Conservation (phyloP, 2,888 invertebrate genomes). For the Macrophya annulata region DNA sequence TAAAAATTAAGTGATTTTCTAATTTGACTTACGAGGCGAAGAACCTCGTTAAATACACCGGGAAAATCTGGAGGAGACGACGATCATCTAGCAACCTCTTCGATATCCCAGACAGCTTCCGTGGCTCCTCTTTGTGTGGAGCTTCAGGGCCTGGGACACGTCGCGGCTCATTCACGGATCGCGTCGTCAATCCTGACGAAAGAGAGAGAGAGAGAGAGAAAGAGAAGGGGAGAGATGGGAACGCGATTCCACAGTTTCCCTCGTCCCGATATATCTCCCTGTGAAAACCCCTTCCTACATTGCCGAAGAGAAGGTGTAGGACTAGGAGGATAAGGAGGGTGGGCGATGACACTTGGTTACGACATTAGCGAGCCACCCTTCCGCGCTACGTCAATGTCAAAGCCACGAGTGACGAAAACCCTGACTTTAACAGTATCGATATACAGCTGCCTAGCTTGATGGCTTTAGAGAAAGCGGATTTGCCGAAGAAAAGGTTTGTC, state of each 20-base stretch:
- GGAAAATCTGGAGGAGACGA: slow-evolving; percentile 38
- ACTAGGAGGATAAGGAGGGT: slow-evolving; percentile 63
- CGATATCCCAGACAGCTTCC: slow-evolving; percentile 51
- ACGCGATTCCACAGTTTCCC: slow-evolving; percentile 28
- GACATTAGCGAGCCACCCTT: slow-evolving; percentile 73
- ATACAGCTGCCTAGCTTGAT: background rate
- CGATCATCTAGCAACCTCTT: slow-evolving; percentile 48
- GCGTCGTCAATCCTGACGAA: slow-evolving; percentile 55
- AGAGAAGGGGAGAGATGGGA: slow-evolving; percentile 62
- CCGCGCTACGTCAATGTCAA: slow-evolving; percentile 74
- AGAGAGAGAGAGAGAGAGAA: slow-evolving; percentile 59
- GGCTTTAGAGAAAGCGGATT: background rate
- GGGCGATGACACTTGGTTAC: slow-evolving; percentile 74
- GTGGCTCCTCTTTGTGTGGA: slow-evolving; percentile 24
- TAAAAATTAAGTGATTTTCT: background rate
- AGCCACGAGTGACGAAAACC: slow-evolving; percentile 56
- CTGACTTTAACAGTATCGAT: slow-evolving; percentile 21
- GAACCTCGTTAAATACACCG: slow-evolving; percentile 41
- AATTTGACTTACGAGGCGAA: slow-evolving; percentile 34
- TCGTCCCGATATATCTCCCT: slow-evolving; percentile 40
- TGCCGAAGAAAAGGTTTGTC: background rate
- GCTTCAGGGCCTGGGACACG: slow-evolving; percentile 30
- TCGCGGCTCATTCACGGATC: slow-evolving; percentile 49
- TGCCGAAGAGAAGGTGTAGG: slow-evolving; percentile 45
- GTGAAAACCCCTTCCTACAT: slow-evolving; percentile 36